Base-by-base conservation (phyloP, 2,797 vertebrate species). In the Eupleurogrammus muticus region DNA sequence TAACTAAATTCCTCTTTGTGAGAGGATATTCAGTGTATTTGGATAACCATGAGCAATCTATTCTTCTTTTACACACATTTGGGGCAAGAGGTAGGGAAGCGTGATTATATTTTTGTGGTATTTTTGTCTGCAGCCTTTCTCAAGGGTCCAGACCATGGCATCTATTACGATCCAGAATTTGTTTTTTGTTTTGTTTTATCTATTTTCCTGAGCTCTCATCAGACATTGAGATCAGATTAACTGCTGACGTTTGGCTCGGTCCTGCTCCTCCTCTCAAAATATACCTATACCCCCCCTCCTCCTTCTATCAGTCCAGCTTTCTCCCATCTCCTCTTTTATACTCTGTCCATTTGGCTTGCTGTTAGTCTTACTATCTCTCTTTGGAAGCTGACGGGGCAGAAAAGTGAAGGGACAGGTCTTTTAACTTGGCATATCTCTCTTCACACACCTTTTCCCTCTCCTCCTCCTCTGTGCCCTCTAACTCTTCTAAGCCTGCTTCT, bases 371-470 rank as follows among this genome's bases (percentile, higher is more conserved):
- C 81, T 83, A 77, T 82, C 81, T 86, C 61, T 73, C 71, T 75
- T 61, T 82, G 51, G 38, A 73, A 87, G 90, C 89, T 91, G 86
- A 90, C 74, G 0, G 77, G 53, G 85, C 84, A 88, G 77, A 89
- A 90, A 89, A 81, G 70, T 87, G 54, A 55, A 75, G 60, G 66
- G 80, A 82, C 66, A 28, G 56, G 51, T 84, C 81, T 83, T 90
- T 90, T 77, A 78, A 88, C 82, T 84, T 78, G 70, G 75, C 85
- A 74, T 90, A 90, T 92, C 88, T 92, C 80, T 71, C 60, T 66
- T 66, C 46, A 73, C 73, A 90, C 81, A 86, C 83, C 79, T 84
- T 81, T 77, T 74, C 72, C 75, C 58, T 49, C 32, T 69, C 67
- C 70, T 74, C 75, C 54, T 66, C 56, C 62, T 77, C 58, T 69